Base-by-base conservation (phyloP, 1,140 invertebrate species). In the Calycopis cecrops region DNA sequence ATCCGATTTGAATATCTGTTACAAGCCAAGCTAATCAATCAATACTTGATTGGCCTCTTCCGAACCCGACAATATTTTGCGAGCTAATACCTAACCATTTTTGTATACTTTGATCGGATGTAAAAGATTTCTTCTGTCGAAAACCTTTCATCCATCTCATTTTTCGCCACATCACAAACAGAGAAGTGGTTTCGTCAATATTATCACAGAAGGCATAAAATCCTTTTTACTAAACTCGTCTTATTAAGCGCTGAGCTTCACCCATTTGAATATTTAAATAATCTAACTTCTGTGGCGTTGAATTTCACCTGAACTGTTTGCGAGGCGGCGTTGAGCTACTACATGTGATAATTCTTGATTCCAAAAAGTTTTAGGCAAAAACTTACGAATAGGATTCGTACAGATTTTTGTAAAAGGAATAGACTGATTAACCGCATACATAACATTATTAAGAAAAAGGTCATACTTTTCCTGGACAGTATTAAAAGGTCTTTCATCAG, bases 381-480 rank as follows among this genome's bases (percentile, higher is more conserved):
- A 55, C 4, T 55, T 55, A 48, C 28, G 42, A 11, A 16, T 14
- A 16, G 53, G 53, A 10, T 28, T 16, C 14, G 10, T 1, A 18
- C 33, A 48, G n/a, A 21, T 35, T 37, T 17, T 55, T 7, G 14
- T 37, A 17, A 34, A 10, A 10, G 55, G 59, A 48, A 61, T 57
- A 52, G 34, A 44, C 9, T 35, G 17, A 49, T 51, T 51, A 28
- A 50, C 54, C 4, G 50, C 55, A 35, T 44, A 37, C 14, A 53
- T 56, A 9, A 61, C 52, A 1, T 11, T 34, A 16, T 34, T 14
- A 35, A 53, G 16, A 49, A 57, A 57, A 9, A 28, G 4, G 12
- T 61, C 44, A 44, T 61, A 61, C 35, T 49, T 35, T 4, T 18
- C 14, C 37, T 50, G 51, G 12, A 48, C 14, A 9, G n/a, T 44